phyloP scores from a whole-genome alignment of 1,140 invertebrate species.

The Drosophila fuyamai region DNA sequence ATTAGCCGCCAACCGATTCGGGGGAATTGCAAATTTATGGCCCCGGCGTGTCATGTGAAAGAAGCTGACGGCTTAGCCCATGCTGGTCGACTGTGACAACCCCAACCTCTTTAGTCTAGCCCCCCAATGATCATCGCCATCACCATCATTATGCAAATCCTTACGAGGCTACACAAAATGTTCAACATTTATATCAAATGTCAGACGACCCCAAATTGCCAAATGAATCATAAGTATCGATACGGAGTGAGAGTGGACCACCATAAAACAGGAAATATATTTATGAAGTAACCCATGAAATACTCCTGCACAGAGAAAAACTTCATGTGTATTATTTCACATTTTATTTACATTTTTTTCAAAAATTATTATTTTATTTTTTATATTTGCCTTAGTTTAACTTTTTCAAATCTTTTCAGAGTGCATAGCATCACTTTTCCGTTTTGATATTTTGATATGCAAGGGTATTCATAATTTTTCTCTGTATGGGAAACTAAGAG shows the following conservation, averaged over 20 bases:
- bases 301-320: conserved; percentile 20
- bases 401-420: not conserved
- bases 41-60: conserved; percentile 61
- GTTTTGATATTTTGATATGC: not conserved
- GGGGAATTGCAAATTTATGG: conserved; percentile 61
- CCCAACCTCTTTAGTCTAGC: conserved; percentile 32
- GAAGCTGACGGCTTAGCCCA: conserved; percentile 48
- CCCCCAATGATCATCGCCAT: conserved; percentile 40
- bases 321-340: not conserved
- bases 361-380: not conserved
- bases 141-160: conserved; percentile 68
- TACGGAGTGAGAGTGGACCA: conserved; percentile 49
- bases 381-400: too few species aligned
- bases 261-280: conserved; percentile 78
- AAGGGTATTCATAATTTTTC: not conserved
- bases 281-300: conserved; percentile 62
- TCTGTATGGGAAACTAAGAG: not conserved
- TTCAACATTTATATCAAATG: conserved; percentile 77
- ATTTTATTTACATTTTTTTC: not conserved
- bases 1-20: conserved; percentile 40
- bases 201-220: conserved; percentile 74
- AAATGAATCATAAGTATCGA: conserved; percentile 75
- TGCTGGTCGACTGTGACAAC: conserved; percentile 14
- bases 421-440: not conserved
- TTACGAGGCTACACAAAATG: conserved; percentile 49